Evolutionary conservation across 1,140 invertebrate species (phyloP), one percentile per base, ranked within the genome.

Genomic region (Neodiprion pinetum): DNA sequence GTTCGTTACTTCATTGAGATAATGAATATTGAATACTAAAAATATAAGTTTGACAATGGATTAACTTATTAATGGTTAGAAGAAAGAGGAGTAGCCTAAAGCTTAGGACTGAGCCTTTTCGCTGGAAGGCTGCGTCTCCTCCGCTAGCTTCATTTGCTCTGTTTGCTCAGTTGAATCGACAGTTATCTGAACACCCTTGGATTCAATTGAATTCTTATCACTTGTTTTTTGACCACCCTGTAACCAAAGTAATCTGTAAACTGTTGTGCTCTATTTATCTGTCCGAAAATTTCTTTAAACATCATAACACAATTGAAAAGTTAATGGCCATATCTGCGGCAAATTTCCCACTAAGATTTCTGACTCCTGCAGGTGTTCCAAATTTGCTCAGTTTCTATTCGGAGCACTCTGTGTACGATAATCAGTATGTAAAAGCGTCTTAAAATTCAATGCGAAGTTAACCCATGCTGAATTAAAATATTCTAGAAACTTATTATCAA

Each of bases 51-150:
- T 80, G 53, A 77, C 53, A 17, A 70, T 78, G 69, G 50, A 49
- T 49, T 72, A 71, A 66, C n/a, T 75, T 66, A 75, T 76, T n/a
- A 76, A 78, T 69, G 73, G 67, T 80, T 74, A 71, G 77, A 79
- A 75, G 77, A 77, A 76, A 79, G 82, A 85, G 84, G 83, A 86
- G 82, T 83, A 84, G 85, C 84, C 85, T 81, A 81, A 85, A 85
- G 84, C 83, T 86, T 84, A 86, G 85, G 85, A 85, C 84, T 86
- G 80, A 85, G 85, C 83, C 81, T 86, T 82, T 86, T 86, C 78
- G 84, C 85, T 86, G 85, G 85, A 82, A 85, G 84, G 85, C 84
- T 82, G 83, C 75, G 77, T 84, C 84, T 86, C 85, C 85, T 82
- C 83, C 70, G 48, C 84, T 80, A 80, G 78, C 78, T 84, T 84